Evolutionary conservation across 2,797 vertebrate genomes (phyloP), one percentile per base, ranked within the genome.

Genomic region (Oreochromis mossambicus): DNA sequence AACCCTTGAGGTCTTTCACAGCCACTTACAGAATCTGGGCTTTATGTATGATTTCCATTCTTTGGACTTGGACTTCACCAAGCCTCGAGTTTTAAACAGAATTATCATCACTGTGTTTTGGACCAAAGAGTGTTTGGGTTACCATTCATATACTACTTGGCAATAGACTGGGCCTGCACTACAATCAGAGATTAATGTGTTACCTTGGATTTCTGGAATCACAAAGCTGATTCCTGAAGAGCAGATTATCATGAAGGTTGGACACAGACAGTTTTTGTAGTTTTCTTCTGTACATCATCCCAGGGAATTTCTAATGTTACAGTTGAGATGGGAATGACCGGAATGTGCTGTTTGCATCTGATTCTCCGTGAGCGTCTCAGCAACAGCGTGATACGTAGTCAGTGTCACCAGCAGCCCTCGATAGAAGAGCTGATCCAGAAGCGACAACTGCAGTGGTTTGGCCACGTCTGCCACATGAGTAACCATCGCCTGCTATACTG

Each of bases 321-420:
- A 61, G 32, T 61, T 2, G 1, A 36, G 32, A 36, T 3, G 2
- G 58, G 58, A 58, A 58, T 11, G 29, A 34, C 56, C 56, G 19
- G 17, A 34, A 19, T 19, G 17, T 7, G 29, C 29, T 34, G 56
- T 34, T 61, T 61, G 6, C 9, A 3, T 61, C 56, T 11, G 1
- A 34, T 19, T 19, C 17, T 11, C 17, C 2, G 0, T 15, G 54
- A 15, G 24, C 7, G 8, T 34, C 5, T 34, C 3, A 34, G 56
- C 4, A 36, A 36, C 29, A 0, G 32, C 1, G 9, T 1, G 17
- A 34, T 61, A n/a, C 2, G 9, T 61, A 36, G 17, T 2, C 29
- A 34, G 19, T 19, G 56, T 34, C 56, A 36, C 17, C 32, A 19
- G 29, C 56, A 61, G 56, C 56, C 5, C 56, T 61, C 3, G 5